These are phyloP conservation scores for Ooceraea biroi DNA, from an alignment of 1,140 invertebrate species.

Conservation along the genomic window DNA sequence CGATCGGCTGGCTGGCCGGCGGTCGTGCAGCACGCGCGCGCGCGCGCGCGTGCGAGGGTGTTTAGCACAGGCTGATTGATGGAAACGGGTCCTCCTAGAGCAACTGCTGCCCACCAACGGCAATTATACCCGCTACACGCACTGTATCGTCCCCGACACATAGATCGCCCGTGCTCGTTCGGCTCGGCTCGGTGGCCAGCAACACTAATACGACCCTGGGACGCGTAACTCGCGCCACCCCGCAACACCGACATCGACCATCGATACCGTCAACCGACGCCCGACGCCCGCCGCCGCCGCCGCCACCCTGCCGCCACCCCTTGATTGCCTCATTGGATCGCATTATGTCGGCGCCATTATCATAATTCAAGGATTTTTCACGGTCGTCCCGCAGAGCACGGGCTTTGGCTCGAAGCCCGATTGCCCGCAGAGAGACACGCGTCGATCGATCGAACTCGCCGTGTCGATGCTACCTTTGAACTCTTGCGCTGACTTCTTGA, in stretches of 20 bases:
- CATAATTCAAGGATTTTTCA: slow-evolving; percentile 86
- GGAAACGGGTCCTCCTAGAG: slow-evolving; percentile 82
- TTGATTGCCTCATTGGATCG: slow-evolving; percentile 86
- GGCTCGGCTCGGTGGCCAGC: slow-evolving; percentile 79
- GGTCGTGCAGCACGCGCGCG: slow-evolving; percentile 54
- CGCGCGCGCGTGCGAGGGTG: slow-evolving; percentile 52
- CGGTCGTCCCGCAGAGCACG: slow-evolving; percentile 75
- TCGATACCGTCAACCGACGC: slow-evolving; percentile 71
- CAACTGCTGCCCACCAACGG: slow-evolving; percentile 79
- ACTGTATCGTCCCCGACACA: slow-evolving; percentile 79
- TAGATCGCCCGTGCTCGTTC: slow-evolving; percentile 81
- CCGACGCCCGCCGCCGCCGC: slow-evolving; percentile 41
- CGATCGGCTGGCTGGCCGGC: slow-evolving; percentile 54
- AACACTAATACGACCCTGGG: slow-evolving; percentile 82
- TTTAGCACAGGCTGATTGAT: slow-evolving; percentile 82
- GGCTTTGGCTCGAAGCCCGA: slow-evolving; percentile 78
- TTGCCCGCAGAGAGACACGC: slow-evolving; percentile 69
- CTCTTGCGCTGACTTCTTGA: slow-evolving; percentile 29
- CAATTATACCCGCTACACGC: slow-evolving; percentile 84
- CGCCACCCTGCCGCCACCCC: slow-evolving; percentile 74
- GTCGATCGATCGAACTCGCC: slow-evolving; percentile 73
- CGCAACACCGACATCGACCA: slow-evolving; percentile 68
- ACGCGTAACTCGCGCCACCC: slow-evolving; percentile 78
- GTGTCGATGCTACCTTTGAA: slow-evolving; percentile 50
- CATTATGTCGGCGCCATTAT: slow-evolving; percentile 85